phyloP scores from a whole-genome alignment of 2,113 vertebrate genomes.

The Columba janthina region DNA sequence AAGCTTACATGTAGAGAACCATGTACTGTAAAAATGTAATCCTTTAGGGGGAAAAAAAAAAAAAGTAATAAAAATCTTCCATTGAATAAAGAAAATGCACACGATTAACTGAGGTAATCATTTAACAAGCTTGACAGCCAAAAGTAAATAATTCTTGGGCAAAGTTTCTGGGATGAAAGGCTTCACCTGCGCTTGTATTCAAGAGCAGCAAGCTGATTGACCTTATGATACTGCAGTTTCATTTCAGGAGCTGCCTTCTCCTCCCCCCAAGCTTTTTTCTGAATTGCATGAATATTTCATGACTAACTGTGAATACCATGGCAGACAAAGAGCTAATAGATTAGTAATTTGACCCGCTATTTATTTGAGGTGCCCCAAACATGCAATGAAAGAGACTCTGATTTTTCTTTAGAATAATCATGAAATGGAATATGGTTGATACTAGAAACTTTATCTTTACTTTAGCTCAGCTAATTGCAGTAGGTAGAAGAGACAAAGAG shows the following conservation, averaged over 20 bases:
- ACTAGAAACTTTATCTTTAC: slow-evolving; percentile 55
- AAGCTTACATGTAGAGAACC: slow-evolving; percentile 16
- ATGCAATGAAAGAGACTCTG: slow-evolving; percentile 7
- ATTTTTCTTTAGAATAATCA: slow-evolving; percentile 20
- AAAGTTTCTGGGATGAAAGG: slow-evolving; percentile 56
- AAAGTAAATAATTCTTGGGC: slow-evolving; percentile 33
- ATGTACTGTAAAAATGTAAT: slow-evolving; percentile 42
- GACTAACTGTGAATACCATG: not conserved
- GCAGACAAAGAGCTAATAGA: slow-evolving; percentile 66
- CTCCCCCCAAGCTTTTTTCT: not conserved
- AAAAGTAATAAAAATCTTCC: not conserved
- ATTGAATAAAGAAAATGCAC: not conserved
- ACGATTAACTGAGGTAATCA: slow-evolving; percentile 19
- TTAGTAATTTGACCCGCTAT: slow-evolving; percentile 47
- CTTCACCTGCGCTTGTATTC: not conserved
- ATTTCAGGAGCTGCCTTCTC: not conserved
- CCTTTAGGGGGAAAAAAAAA: not conserved
- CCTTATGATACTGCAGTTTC: slow-evolving; percentile 1
- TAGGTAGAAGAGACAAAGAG: slow-evolving; percentile 3
- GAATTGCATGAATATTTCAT: slow-evolving; percentile 59
- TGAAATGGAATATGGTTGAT: slow-evolving; percentile 12
- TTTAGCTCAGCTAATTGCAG: slow-evolving; percentile 53
- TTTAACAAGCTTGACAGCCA: slow-evolving; percentile 40
- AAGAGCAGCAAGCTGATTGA: slow-evolving; percentile 3
- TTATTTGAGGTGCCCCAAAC: slow-evolving; percentile 44